A percentile compares a stretch with the other conserved stretches of the same genome.
phyloP scores from a whole-genome alignment of 2,797 vertebrate genomes.

The Chelidonichthys spinosus region DNA sequence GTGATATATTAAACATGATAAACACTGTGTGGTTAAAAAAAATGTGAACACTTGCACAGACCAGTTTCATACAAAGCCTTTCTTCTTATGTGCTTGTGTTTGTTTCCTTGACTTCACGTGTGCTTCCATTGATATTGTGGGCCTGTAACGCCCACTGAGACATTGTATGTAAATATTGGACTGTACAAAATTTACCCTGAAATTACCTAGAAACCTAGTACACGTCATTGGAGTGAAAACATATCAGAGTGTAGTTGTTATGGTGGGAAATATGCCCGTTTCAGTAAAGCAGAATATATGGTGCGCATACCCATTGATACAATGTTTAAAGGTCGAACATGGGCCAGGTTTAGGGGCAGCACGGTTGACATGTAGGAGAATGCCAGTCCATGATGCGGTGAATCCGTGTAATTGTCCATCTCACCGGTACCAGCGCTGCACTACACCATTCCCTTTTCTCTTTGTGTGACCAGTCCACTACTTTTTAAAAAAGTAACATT shows the following conservation, averaged over 20 bases:
- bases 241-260: background rate
- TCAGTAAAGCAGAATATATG: background rate
- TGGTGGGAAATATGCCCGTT: background rate
- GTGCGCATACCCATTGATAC: background rate
- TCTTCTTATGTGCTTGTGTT: background rate
- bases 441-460: background rate
- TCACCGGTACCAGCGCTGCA: slow-evolving; percentile 23
- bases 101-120: background rate
- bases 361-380: background rate
- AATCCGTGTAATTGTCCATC: slow-evolving; percentile 27
- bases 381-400: slow-evolving; percentile 15
- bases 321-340: background rate
- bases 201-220: background rate
- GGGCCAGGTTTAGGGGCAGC: background rate
- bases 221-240: background rate
- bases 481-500: slow-evolving; percentile 9
- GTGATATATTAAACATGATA: background rate
- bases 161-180: background rate
- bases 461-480: slow-evolving; percentile 24
- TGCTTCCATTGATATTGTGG: background rate
- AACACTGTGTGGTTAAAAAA: slow-evolving; percentile 2
- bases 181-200: background rate
- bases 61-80: background rate
- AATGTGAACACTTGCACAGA: background rate
- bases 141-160: background rate